Evolutionary conservation across 2,797 vertebrate species (phyloP), one percentile per base, ranked within the genome.

Genomic region (Chromobotia macracanthus): DNA sequence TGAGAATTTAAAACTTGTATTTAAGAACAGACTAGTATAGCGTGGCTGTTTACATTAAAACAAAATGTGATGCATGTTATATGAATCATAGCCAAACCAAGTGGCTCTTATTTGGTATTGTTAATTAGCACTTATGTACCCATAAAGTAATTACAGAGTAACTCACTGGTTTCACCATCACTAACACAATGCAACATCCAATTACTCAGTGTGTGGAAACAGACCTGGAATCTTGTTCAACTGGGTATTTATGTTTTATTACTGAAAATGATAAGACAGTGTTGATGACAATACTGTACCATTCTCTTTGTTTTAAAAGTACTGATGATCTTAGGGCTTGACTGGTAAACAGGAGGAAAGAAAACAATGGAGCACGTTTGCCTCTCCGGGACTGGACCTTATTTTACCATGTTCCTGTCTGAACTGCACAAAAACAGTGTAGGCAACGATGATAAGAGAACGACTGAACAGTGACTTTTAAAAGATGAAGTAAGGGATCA

Each of bases 201-300:
- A 31, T 16, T 12, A 51, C 12, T 46, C 11, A 6, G 11, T 61
- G 2, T 21, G 28, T 61, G 91, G 95, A 93, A 94, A 95, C 92
- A 94, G 91, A 91, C 92, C 92, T 90, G 93, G 94, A 94, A 91
- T 91, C 94, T 93, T 15, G 58, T 75, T 85, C 70, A 93, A 94
- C 94, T 95, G 92, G 95, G 93, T 94, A 94, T 96, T 95, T 96
- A 94, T 93, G 95, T 96, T 93, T 96, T 95, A 84, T 93, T 95
- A 94, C 93, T 94, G 94, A 95, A 94, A 93, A 93, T 92, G 93
- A 93, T 91, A 94, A 95, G 95, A 95, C 95, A 90, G 89, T 93
- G 95, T 87, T 92, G 92, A 90, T 93, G 94, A 96, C 93, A 95
- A 95, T 95, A 95, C 94, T 95, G 94, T 92, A 93, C 91, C 80